Conservation (phyloP, 1,140 invertebrate species). For the Pseudomyrmex flavicornis region DNA sequence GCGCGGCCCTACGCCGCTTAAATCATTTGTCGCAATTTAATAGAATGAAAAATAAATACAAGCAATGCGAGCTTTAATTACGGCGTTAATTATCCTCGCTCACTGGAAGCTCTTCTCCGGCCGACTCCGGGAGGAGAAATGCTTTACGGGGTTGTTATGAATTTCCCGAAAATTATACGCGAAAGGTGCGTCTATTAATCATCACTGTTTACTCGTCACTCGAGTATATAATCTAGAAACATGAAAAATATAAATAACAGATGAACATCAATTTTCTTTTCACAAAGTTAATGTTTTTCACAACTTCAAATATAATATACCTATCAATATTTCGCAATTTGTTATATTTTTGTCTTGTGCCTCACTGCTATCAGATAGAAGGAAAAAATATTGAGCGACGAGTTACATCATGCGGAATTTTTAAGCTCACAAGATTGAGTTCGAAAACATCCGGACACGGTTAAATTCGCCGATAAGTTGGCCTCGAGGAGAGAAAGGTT, state of each 20-base stretch:
- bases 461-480: slow-evolving; percentile 4
- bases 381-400: not conserved
- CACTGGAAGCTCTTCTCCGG: not conserved
- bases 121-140: not conserved
- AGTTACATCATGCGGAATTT: not conserved
- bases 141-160: not conserved
- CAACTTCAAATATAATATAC: slow-evolving; percentile 2
- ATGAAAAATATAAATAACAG: not conserved
- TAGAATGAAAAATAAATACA: slow-evolving; percentile 61
- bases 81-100: slow-evolving; percentile 59
- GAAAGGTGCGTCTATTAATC: slow-evolving; percentile 5
- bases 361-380: not conserved
- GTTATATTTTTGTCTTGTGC: not conserved
- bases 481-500: slow-evolving; percentile 6
- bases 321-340: not conserved
- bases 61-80: slow-evolving; percentile 51
- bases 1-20: slow-evolving; percentile 32
- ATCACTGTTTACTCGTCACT: not conserved
- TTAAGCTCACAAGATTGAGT: not conserved
- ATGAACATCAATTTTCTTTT: not conserved
- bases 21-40: slow-evolving; percentile 61
- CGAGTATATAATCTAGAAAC: not conserved
- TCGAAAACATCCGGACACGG: not conserved
- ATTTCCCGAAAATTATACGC: slow-evolving; percentile 39
- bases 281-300: not conserved